Conservation (phyloP, 2,797 vertebrate species). For the Acrossocheilus fasciatus region DNA sequence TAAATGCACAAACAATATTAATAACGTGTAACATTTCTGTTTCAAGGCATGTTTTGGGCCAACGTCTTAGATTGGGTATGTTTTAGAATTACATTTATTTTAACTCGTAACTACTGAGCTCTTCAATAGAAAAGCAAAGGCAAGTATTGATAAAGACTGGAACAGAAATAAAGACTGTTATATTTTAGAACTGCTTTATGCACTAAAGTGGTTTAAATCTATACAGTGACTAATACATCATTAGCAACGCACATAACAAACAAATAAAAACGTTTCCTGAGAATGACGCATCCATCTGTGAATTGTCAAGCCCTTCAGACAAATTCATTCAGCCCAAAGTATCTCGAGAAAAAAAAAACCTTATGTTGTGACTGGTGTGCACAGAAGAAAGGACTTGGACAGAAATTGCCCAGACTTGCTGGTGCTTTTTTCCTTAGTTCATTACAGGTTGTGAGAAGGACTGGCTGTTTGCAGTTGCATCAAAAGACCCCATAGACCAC, state of each 20-base stretch:
- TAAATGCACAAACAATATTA: no score
- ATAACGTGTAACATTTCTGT: neutral
- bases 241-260: neutral
- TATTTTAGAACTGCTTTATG: neutral
- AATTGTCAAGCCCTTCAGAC: neutral
- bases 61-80: neutral
- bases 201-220: neutral
- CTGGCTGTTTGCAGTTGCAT: conserved; percentile 56
- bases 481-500: conserved; percentile 58
- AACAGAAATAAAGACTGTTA: neutral
- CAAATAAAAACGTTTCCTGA: neutral
- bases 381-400: conserved; percentile 30
- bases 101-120: neutral
- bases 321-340: neutral
- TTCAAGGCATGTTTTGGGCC: neutral
- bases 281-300: neutral
- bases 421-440: conserved; percentile 42
- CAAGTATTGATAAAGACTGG: neutral
- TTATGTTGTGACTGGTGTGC: conserved; percentile 5
- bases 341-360: neutral
- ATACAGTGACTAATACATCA: neutral
- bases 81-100: neutral
- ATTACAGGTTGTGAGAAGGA: conserved; percentile 57
- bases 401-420: conserved; percentile 33
- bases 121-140: neutral